These are phyloP conservation scores for Sepioteuthis lessoniana DNA, from an alignment of 2,888 invertebrate species.

Conservation along the genomic window DNA sequence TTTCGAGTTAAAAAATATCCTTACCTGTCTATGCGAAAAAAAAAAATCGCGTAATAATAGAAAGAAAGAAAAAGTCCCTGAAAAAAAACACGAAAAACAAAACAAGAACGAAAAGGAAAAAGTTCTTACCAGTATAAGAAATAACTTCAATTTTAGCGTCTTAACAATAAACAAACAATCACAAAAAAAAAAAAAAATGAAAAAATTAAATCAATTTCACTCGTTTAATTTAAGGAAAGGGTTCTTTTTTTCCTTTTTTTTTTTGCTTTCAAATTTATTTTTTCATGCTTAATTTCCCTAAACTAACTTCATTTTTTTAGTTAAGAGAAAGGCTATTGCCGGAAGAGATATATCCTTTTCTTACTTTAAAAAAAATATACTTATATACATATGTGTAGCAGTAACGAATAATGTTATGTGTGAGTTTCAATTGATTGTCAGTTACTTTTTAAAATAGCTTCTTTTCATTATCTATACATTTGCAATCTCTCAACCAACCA, in stretches of 20 bases:
- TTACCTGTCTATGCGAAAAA: background rate
- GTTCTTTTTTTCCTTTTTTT: background rate
- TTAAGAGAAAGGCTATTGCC: background rate
- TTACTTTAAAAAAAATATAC: background rate
- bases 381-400: no score
- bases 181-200: background rate
- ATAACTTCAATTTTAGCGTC: background rate
- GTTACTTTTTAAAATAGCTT: no score
- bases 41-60: no score
- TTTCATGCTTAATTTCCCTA: background rate
- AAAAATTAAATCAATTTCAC: slow-evolving; percentile 33
- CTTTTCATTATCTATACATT: no score
- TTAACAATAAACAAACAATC: background rate
- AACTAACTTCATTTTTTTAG: background rate
- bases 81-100: no score
- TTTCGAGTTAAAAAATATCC: background rate
- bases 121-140: background rate
- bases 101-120: no score
- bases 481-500: no score
- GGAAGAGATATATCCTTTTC: background rate
- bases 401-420: no score
- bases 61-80: no score
- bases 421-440: no score
- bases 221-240: background rate
- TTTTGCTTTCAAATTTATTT: background rate